Conservation (phyloP, 2,888 invertebrate species). For the Stenchaetothrips biformis region DNA sequence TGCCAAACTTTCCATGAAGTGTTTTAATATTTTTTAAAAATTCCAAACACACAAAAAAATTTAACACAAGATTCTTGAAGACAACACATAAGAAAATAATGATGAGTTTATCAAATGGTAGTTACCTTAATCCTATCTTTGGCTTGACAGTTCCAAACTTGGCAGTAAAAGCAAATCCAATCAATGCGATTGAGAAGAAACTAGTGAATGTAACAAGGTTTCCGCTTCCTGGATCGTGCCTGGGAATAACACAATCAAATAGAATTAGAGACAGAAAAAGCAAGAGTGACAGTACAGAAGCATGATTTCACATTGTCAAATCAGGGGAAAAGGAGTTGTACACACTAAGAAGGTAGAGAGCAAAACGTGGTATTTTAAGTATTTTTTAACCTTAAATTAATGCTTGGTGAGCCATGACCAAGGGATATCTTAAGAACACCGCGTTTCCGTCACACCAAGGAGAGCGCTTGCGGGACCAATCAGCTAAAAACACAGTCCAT, state of each 20-base stretch:
- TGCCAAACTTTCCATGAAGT: too few species aligned
- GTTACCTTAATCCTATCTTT: conserved; percentile 62
- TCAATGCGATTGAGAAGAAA: conserved; percentile 82
- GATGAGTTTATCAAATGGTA: conserved; percentile 28
- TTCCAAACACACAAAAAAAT: background rate
- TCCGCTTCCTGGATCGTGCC: conserved; percentile 86
- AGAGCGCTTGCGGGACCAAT: background rate
- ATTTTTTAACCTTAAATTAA: background rate
- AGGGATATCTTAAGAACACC: background rate
- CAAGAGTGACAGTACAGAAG: background rate
- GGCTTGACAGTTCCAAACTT: conserved; percentile 77
- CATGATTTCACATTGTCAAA: background rate
- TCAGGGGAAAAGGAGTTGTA: background rate
- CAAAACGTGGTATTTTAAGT: background rate
- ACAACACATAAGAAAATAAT: conserved; percentile 26
- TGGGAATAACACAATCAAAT: conserved; percentile 45
- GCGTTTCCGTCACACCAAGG: too few species aligned
- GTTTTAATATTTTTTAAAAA: conserved; percentile 11
- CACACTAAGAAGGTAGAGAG: background rate
- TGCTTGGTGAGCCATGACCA: background rate
- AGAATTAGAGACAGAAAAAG: conserved; percentile 30
- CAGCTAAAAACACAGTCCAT: conserved; percentile 19
- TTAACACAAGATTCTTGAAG: background rate
- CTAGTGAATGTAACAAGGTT: conserved; percentile 94
- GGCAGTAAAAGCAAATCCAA: conserved; percentile 80